Evolutionary conservation across 1,140 invertebrate species (phyloP).

Genomic region (Radopholus similis): DNA sequence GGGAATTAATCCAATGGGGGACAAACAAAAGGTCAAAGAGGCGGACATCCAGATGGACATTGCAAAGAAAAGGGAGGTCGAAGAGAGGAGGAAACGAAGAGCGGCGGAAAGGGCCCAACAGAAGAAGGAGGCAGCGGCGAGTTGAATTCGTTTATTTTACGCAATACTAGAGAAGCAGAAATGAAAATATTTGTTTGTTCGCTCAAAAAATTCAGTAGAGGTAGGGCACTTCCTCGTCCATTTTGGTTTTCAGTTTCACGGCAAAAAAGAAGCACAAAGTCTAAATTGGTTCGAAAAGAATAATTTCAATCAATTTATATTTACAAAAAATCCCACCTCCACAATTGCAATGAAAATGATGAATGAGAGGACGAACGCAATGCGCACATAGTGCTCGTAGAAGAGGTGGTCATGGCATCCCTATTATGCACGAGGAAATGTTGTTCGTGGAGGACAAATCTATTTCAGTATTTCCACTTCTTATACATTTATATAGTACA

Average conservation of each 20-base stretch:
- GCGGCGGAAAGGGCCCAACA: neutral
- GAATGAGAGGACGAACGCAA: slow-evolving; percentile 34
- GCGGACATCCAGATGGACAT: neutral
- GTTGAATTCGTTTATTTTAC: neutral
- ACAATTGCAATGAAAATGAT: slow-evolving; percentile 25
- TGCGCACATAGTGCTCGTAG: slow-evolving; percentile 41
- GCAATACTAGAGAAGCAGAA: neutral
- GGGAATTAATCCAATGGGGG: neutral
- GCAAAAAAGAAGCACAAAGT: slow-evolving; percentile 31
- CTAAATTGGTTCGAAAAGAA: slow-evolving; percentile 19
- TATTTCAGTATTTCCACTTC: neutral
- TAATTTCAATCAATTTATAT: neutral
- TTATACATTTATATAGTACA: slow-evolving; percentile 5
- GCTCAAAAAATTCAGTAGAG: slow-evolving; percentile 19
- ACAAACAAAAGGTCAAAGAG: neutral
- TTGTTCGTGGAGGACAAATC: neutral
- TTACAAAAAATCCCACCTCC: slow-evolving; percentile 15
- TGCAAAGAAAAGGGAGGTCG: neutral
- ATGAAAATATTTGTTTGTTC: neutral
- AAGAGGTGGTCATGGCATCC: slow-evolving; percentile 41
- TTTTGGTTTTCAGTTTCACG: slow-evolving; percentile 24
- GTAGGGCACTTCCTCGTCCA: slow-evolving; percentile 37
- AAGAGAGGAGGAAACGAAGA: neutral
- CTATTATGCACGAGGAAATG: slow-evolving; percentile 11
- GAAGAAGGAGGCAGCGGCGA: neutral